phyloP scores from a whole-genome alignment of 2,113 vertebrate species.

The Turnix velox region DNA sequence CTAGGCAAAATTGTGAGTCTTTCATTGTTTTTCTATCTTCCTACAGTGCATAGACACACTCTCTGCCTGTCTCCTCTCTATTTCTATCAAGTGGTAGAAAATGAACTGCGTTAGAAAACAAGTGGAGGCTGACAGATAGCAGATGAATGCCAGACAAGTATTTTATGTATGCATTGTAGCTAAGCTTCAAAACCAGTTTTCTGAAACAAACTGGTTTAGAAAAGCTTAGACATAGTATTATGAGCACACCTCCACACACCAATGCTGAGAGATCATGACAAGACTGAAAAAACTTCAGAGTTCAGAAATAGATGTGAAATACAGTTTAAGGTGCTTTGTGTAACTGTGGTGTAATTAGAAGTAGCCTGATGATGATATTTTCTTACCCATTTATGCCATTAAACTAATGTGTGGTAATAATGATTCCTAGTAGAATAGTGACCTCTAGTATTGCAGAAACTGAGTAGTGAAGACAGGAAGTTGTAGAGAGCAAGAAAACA shows the following conservation, averaged over 20 bases:
- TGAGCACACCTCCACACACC: background rate
- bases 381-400: background rate
- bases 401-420: background rate
- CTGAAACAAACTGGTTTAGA: background rate
- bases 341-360: background rate
- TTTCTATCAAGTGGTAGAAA: conserved; percentile 34
- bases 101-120: conserved; percentile 28
- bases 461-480: background rate
- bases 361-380: background rate
- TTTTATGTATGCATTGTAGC: background rate
- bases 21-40: background rate
- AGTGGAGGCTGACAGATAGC: conserved; percentile 14
- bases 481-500: background rate
- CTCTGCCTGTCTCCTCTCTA: background rate
- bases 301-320: background rate
- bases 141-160: conserved; percentile 8
- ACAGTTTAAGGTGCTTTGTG: background rate
- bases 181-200: conserved; percentile 18
- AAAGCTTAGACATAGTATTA: background rate
- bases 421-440: background rate
- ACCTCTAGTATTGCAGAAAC: background rate
- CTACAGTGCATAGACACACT: background rate
- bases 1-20: background rate
- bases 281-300: background rate
- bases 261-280: background rate